These are phyloP conservation scores for Hydropsyche tenuis DNA, from an alignment of 1,140 invertebrate species.

Conservation along the genomic window DNA sequence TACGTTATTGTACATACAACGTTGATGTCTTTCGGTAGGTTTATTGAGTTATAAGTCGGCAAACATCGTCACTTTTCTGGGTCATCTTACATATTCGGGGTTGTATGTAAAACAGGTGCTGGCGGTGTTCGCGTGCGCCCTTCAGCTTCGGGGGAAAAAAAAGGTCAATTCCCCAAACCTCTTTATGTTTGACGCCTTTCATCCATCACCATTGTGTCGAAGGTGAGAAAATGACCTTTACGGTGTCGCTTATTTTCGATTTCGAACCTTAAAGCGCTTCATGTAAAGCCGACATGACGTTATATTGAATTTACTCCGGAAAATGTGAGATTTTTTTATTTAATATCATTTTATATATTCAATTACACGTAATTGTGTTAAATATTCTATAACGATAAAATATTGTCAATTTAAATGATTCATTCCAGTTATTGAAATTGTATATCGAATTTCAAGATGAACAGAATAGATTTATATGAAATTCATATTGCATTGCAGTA, in stretches of 20 bases:
- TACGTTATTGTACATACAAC: neutral
- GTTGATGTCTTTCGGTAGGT: neutral
- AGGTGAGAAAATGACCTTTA: slow-evolving; percentile 26
- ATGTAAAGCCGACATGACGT: neutral
- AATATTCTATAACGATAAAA: no score
- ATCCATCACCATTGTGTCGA: slow-evolving; percentile 23
- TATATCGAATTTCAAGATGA: no score
- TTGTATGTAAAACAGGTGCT: neutral
- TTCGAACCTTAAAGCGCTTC: neutral
- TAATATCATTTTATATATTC: no score
- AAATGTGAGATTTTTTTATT: no score
- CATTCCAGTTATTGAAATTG: no score
- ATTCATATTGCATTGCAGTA: no score
- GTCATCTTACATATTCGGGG: neutral
- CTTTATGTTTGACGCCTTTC: slow-evolving; percentile 7
- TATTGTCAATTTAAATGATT: no score
- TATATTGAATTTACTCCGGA: no score
- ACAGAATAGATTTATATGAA: no score
- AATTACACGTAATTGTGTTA: no score
- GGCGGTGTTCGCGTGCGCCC: slow-evolving; percentile 7
- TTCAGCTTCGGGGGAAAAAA: slow-evolving; percentile 19
- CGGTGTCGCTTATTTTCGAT: slow-evolving; percentile 18
- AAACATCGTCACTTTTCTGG: slow-evolving; percentile 6
- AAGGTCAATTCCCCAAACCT: slow-evolving; percentile 6
- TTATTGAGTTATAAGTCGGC: slow-evolving; percentile 3